phyloP scores from a whole-genome alignment of 1,140 invertebrate species.

The Elymnias hypermnestra region DNA sequence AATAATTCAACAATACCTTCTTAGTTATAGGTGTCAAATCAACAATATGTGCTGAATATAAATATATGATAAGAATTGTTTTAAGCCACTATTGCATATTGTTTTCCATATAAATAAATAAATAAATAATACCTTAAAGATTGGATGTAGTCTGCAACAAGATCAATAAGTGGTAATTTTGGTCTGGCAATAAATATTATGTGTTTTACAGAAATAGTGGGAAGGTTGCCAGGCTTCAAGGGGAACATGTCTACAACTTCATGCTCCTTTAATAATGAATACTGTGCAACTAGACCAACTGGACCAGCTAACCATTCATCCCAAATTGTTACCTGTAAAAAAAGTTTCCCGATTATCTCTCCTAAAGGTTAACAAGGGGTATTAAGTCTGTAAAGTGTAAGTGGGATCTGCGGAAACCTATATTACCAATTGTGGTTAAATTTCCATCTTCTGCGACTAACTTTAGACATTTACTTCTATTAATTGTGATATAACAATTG shows the following conservation, averaged over 20 bases:
- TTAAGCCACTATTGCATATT: slow-evolving; percentile 9
- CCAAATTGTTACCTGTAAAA: slow-evolving; percentile 88
- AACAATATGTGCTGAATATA: too few species aligned
- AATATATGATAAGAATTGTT: too few species aligned
- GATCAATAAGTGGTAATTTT: slow-evolving; percentile 88
- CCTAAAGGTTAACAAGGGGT: too few species aligned
- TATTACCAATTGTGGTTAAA: too few species aligned
- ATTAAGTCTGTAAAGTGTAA: too few species aligned
- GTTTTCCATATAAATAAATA: too few species aligned
- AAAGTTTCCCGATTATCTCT: neutral
- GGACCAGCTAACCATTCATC: slow-evolving; percentile 92
- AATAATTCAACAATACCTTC: too few species aligned
- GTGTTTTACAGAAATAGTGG: slow-evolving; percentile 84
- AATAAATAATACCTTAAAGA: slow-evolving; percentile 75
- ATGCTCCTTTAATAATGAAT: slow-evolving; percentile 86
- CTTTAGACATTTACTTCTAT: too few species aligned
- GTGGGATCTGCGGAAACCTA: too few species aligned
- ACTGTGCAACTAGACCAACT: slow-evolving; percentile 90
- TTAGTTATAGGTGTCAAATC: too few species aligned
- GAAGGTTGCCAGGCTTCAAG: slow-evolving; percentile 81
- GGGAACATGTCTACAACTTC: slow-evolving; percentile 88
- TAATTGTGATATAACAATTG: too few species aligned
- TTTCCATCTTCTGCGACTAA: too few species aligned
- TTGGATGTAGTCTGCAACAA: slow-evolving; percentile 89
- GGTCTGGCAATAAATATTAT: slow-evolving; percentile 94